Evolutionary conservation across 64 coral and sea anemone genomes (phyloP), one percentile per base, ranked within the genome.

Genomic region (Dendrophyllia cribrosa): DNA sequence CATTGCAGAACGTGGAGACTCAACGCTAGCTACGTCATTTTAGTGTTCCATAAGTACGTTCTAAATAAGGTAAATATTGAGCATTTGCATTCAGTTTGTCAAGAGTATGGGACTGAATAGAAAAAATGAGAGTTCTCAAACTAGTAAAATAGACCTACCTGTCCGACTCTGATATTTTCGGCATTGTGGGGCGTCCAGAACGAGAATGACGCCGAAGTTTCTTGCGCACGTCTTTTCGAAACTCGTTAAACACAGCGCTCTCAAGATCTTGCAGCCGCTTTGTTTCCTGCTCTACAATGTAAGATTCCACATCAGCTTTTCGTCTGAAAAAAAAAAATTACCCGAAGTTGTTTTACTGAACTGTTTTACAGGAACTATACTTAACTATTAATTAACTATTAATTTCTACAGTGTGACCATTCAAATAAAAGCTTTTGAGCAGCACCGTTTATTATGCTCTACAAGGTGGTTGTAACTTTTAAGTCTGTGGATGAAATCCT

Each of bases 221-320:
- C 66, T 90, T 91, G 7, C 91, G 94, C 15, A 99, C 97, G 52
- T 94, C 97, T 93, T 91, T 93, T 19, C 97, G 95, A 51, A 99
- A 99, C 67, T 99, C 97, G 50, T 99, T 99, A 58, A 96, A 99
- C 51, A 99, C 97, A 19, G 97, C 97, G 79, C 87, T 96, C 50
- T 99, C 97, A 3, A 99, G 76, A 43, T 99, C 97, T 64, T 99
- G 97, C 8, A 99, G 74, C 17, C 88, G 51, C 51, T 70, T 93
- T 43, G 97, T 89, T 66, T 99, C 97, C 15, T 87, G 90, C 62
- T 99, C 94, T 74, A 99, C 55, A 14, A 74, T 21, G 53, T 83
- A 88, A 16, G 75, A 69, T 4, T 90, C 87, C 21, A 91, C 88
- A 58, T 94, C 78, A 12, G 53, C 64, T 76, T 79, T 84, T 85